phyloP scores from a whole-genome alignment of 2,888 invertebrate genomes.

The Stenichneumon culpator region DNA sequence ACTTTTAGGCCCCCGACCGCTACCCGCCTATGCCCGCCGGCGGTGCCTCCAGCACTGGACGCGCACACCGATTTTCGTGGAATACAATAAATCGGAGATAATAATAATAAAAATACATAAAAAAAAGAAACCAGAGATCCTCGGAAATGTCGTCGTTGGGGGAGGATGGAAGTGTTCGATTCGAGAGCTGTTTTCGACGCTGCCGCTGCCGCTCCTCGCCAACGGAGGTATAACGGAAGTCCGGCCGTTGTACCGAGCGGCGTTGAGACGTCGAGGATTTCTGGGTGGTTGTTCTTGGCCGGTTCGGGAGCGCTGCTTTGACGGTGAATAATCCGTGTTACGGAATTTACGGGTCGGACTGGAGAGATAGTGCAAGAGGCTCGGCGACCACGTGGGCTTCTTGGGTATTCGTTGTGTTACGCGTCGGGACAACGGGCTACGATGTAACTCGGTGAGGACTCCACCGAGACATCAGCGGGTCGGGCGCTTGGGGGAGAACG shows the following conservation, averaged over 20 bases:
- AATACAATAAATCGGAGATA: slow-evolving; percentile 3
- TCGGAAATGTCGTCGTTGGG: slow-evolving; percentile 23
- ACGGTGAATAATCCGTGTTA: no score
- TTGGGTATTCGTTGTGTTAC: no score
- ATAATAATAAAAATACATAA: background rate
- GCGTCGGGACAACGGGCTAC: no score
- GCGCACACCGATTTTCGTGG: background rate
- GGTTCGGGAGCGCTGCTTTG: background rate
- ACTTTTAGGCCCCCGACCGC: background rate
- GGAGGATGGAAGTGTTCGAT: slow-evolving; percentile 45
- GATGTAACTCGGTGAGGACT: background rate
- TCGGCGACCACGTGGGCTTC: background rate
- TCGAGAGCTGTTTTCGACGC: slow-evolving; percentile 23
- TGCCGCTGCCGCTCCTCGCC: background rate
- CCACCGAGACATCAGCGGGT: background rate
- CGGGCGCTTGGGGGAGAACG: slow-evolving; percentile 49
- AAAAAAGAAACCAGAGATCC: background rate
- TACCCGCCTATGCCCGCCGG: background rate
- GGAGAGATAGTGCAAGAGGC: background rate
- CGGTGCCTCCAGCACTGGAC: background rate
- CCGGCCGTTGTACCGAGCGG: background rate
- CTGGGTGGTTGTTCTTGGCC: slow-evolving; percentile 17
- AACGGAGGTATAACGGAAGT: slow-evolving; percentile 26
- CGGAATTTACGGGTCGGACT: slow-evolving; percentile 21
- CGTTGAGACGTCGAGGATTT: slow-evolving; percentile 21